Conservation (phyloP, 2,797 vertebrate genomes). For the Moxostoma hubbsi region DNA sequence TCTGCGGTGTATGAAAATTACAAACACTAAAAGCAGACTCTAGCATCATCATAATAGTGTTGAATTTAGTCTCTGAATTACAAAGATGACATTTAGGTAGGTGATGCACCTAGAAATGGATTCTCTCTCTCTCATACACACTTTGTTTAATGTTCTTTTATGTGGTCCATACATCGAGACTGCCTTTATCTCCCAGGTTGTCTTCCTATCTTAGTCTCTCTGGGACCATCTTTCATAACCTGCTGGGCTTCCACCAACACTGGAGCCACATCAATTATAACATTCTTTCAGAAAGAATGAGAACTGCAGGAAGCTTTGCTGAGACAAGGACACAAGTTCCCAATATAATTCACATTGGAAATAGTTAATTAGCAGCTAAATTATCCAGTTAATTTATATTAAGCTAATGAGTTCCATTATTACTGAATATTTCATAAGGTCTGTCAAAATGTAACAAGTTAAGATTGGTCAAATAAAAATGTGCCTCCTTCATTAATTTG, state of each 20-base stretch:
- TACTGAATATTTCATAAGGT: conserved; percentile 77
- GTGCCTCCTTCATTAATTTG: conserved; percentile 69
- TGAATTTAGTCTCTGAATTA: background rate
- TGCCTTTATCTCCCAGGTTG: conserved; percentile 66
- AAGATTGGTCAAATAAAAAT: conserved; percentile 78
- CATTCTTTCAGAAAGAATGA: background rate
- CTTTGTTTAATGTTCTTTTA: background rate
- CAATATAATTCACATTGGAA: conserved; percentile 55
- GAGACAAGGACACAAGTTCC: background rate
- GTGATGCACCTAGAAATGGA: background rate
- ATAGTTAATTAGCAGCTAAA: conserved; percentile 73
- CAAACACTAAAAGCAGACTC: background rate
- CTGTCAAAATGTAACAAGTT: conserved; percentile 76
- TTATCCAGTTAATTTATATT: conserved; percentile 77
- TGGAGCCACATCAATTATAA: conserved; percentile 13
- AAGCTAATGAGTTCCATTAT: conserved; percentile 72
- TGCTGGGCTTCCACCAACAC: conserved; percentile 44
- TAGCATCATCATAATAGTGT: background rate
- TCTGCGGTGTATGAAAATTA: background rate
- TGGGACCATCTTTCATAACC: conserved; percentile 25
- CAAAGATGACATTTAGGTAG: background rate
- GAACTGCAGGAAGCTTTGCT: background rate
- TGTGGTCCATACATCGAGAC: conserved; percentile 62
- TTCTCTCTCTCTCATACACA: background rate
- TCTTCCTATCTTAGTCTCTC: conserved; percentile 37